These are phyloP conservation scores for Melanerpes aurifrons DNA, from an alignment of 2,113 vertebrate genomes.

Conservation along the genomic window DNA sequence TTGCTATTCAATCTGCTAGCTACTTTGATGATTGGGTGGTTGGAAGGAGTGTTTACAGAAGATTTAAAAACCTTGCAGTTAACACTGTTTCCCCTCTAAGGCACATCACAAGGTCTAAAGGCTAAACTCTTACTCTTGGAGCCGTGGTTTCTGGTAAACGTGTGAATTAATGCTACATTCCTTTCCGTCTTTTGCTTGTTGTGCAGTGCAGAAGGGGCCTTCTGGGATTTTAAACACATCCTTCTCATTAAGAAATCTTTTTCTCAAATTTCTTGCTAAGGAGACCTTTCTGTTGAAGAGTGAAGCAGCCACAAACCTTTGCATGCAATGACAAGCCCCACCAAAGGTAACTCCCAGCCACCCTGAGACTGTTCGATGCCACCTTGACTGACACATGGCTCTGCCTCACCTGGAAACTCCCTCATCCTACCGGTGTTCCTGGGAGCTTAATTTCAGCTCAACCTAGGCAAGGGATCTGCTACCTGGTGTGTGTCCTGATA, in stretches of 20 bases:
- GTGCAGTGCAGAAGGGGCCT: neutral
- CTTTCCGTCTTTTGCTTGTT: neutral
- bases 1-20: neutral
- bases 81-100: neutral
- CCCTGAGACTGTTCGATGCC: neutral
- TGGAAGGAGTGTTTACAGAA: neutral
- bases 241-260: neutral
- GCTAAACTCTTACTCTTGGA: neutral
- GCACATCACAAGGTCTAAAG: neutral
- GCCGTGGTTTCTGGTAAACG: neutral
- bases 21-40: conserved; percentile 14
- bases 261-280: neutral
- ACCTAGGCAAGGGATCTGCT: neutral
- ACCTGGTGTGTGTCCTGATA: neutral
- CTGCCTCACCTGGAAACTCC: neutral
- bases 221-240: neutral
- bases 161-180: neutral
- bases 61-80: neutral
- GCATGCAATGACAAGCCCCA: neutral
- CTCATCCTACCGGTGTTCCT: neutral
- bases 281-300: neutral
- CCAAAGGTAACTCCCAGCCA: neutral
- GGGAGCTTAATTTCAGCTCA: neutral
- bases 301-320: neutral
- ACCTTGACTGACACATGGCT: neutral